A percentile compares a stretch with the other conserved stretches of the same genome.
Evolutionary conservation across 2,888 invertebrate species (phyloP).

Genomic region (Petrolisthes manimaculis): DNA sequence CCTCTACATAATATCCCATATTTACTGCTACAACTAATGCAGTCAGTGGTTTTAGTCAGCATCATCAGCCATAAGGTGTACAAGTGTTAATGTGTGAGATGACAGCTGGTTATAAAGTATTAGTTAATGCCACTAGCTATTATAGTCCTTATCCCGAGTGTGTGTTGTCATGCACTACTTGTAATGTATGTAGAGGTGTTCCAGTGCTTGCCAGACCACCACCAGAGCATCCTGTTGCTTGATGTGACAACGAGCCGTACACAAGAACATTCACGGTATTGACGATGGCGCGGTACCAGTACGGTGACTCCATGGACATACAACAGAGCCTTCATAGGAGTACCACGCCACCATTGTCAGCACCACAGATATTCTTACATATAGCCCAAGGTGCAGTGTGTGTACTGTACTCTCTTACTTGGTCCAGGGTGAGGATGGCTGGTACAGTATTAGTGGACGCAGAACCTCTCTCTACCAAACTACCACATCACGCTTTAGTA

Average conservation of each 20-base stretch:
- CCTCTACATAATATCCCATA: conserved; percentile 16
- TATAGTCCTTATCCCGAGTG: conserved; percentile 41
- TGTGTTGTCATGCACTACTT: conserved; percentile 58
- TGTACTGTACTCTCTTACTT: conserved; percentile 42
- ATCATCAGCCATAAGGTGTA: conserved; percentile 18
- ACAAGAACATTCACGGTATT: too few relatives aligned
- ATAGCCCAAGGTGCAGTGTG: too few relatives aligned
- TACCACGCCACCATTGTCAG: too few relatives aligned
- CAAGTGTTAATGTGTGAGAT: background rate
- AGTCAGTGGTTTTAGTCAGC: conserved; percentile 5
- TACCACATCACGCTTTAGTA: conserved; percentile 24
- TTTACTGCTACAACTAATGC: conserved; percentile 25
- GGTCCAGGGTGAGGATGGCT: conserved; percentile 53
- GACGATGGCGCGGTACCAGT: too few relatives aligned
- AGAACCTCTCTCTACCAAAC: conserved; percentile 44
- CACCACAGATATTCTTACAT: too few relatives aligned
- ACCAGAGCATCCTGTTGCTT: conserved; percentile 50
- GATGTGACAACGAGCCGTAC: conserved; percentile 47
- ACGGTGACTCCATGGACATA: too few relatives aligned
- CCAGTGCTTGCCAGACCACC: conserved; percentile 55
- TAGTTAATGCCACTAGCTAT: conserved; percentile 11
- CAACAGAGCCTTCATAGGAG: too few relatives aligned
- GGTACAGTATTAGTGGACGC: conserved; percentile 43
- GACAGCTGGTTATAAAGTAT: conserved; percentile 4
- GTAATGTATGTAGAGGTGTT: conserved; percentile 43